phyloP scores from a whole-genome alignment of 2,888 invertebrate genomes.

The Microctonus brassicae region DNA sequence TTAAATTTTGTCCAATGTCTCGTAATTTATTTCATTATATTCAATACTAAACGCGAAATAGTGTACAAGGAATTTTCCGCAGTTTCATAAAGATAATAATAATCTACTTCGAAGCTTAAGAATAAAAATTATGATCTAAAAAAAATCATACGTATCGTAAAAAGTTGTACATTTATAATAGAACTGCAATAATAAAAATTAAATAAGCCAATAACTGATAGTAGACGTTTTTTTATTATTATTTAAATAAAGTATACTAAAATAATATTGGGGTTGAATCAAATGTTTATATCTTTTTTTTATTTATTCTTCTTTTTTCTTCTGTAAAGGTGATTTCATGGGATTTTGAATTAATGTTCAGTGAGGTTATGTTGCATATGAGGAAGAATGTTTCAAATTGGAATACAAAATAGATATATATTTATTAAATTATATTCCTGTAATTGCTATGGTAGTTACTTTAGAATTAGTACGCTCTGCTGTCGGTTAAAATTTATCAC shows the following conservation, averaged over 20 bases:
- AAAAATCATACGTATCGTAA: no score
- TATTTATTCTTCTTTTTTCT: neutral
- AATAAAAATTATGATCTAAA: no score
- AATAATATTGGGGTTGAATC: neutral
- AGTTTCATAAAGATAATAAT: neutral
- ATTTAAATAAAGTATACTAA: no score
- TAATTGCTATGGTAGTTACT: conserved; percentile 67
- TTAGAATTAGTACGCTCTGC: conserved; percentile 73
- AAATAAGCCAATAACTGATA: neutral
- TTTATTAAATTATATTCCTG: neutral
- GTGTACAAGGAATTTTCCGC: neutral
- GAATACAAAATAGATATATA: neutral
- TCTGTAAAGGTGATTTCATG: no score
- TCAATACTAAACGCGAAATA: neutral
- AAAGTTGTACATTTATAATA: conserved; percentile 68
- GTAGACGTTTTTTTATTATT: neutral
- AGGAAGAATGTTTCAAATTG: neutral
- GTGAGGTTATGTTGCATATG: no score
- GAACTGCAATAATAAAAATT: conserved; percentile 52
- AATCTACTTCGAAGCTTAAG: conserved; percentile 1
- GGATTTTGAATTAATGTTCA: no score
- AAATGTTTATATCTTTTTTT: neutral
- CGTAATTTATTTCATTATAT: neutral
- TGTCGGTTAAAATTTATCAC: conserved; percentile 68
- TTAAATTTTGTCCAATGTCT: neutral